These are phyloP conservation scores for Heliconius hermathena DNA, from an alignment of 1,140 invertebrate genomes.

Conservation along the genomic window DNA sequence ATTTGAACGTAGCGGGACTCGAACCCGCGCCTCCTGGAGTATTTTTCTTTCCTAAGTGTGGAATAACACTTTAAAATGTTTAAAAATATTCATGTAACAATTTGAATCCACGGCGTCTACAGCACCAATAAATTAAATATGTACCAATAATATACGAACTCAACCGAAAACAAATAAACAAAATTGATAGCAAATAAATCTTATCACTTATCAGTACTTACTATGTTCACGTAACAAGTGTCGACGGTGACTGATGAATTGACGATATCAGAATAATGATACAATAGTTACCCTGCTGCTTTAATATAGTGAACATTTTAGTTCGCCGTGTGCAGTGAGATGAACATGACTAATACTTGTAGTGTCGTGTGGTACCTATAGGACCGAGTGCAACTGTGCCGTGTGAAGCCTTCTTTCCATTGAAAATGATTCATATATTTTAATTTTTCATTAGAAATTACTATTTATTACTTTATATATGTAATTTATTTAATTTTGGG, in stretches of 20 bases:
- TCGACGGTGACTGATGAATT: neutral
- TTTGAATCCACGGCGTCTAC: too few relatives aligned
- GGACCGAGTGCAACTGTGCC: neutral
- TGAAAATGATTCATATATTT: neutral
- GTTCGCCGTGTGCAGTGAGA: neutral
- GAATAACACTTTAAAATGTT: too few relatives aligned
- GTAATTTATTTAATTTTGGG: neutral
- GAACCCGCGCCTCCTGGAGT: too few relatives aligned
- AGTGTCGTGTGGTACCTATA: neutral
- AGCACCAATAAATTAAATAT: too few relatives aligned
- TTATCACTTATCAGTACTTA: slow-evolving; percentile 9
- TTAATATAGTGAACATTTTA: neutral
- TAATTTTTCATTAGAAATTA: neutral
- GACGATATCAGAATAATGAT: neutral
- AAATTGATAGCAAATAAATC: neutral
- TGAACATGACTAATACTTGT: neutral
- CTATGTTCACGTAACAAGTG: neutral
- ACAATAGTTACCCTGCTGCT: neutral
- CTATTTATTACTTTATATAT: neutral
- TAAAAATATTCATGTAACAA: too few relatives aligned
- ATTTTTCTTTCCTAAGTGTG: too few relatives aligned
- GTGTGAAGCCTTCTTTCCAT: neutral
- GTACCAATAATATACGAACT: too few relatives aligned
- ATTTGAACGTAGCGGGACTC: too few relatives aligned
- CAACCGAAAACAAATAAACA: too few relatives aligned